These are phyloP conservation scores for Danio rerio DNA, from an alignment of 2,113 vertebrate species.

Conservation along the genomic window GRCz12tu NC_133200.1:32251001-32251500, in stretches of 20 bases:
- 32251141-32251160: constrained; percentile 38
- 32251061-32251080: not conserved
- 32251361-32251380: not conserved
- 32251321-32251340: not conserved
- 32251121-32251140: constrained; percentile 28
- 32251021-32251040: constrained; percentile 26
- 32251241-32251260: constrained; percentile 27
- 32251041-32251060: constrained; percentile 19
- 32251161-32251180: constrained; percentile 36
- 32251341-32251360: not conserved
- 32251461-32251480: not conserved
- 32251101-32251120: constrained; percentile 10
- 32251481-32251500: not conserved
- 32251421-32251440: not conserved
- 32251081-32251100: not conserved
- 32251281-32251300: not conserved
- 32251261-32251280: not conserved
- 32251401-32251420: not conserved
- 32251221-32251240: constrained; percentile 40
- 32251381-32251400: not conserved
- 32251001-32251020: constrained; percentile 31
- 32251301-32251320: not conserved
- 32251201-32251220: constrained; percentile 39
- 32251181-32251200: constrained; percentile 37
- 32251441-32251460: not conserved